Evolutionary conservation across 2,113 vertebrate species (phyloP), one percentile per base, ranked within the genome.

Genomic region (Bubalus kerabau): DNA sequence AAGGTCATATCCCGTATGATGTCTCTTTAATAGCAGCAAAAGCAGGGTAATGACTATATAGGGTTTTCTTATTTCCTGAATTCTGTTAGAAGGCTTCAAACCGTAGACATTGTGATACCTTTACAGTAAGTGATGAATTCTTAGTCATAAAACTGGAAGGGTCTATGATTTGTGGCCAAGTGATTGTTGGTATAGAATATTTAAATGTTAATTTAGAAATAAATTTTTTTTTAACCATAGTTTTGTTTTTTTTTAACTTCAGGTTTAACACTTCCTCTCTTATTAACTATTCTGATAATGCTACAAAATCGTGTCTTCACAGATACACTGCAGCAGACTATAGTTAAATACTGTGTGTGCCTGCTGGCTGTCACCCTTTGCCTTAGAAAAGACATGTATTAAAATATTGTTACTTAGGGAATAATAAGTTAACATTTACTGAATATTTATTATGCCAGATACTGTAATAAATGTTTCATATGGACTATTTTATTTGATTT

Each of bases 341-440:
- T 62, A 74, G 7, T 93, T 94, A 88, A 91, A 67, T 95, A 26
- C 43, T 94, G 7, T 89, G 10, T 60, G 7, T 89, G 3, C 60
- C 89, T 92, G 19, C 36, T 96, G 64, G 90, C 48, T 96, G 94
- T 96, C 92, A 67, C 30, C 24, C 6, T 71, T 93, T 93, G 85
- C 50, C 15, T 76, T 84, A 95, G 40, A 78, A 82, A 81, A 92
- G 28, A 8, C 94, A 52, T 10, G 57, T n/a, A 90, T 87, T 95
- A 95, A 94, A 81, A 92, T 97, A 64, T 36, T 97, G 21, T 93
- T 54, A 52, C 43, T 87, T 97, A 97, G 90, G 26, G 36, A 91
- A 74, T 93, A 90, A 78, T 81, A 78, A 78, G 8, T 17, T 87
- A 74, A 86, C 19, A 57, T 96, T 94, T 89, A 84, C 32, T 93